Conservation (phyloP, 35 echinoderm and acorn worm genomes). For the Patiria miniata region DNA sequence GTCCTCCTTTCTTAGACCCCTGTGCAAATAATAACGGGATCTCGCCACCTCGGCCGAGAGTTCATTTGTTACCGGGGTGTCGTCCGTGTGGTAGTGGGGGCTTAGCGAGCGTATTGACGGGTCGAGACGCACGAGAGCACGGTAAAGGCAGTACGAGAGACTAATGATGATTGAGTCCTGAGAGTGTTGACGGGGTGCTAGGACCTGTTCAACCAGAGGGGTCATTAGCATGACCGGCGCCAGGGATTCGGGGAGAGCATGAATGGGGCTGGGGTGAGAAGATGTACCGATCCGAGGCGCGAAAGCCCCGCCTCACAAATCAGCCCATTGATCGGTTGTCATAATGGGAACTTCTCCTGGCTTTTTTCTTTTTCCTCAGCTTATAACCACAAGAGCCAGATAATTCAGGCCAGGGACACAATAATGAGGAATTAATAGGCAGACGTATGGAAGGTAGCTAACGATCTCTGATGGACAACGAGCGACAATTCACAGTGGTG, state of each 20-base stretch:
- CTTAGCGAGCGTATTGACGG: too few species aligned
- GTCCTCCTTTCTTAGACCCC: too few species aligned
- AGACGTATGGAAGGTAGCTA: background rate
- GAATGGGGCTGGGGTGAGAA: background rate
- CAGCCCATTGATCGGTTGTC: constrained; percentile 17
- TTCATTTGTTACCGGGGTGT: too few species aligned
- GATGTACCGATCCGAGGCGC: background rate
- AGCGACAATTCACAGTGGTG: background rate
- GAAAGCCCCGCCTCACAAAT: constrained; percentile 27
- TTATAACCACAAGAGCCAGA: background rate
- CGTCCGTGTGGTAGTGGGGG: too few species aligned
- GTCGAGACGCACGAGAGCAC: too few species aligned
- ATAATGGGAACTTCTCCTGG: background rate
- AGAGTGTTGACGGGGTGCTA: background rate
- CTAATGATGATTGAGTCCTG: too few species aligned
- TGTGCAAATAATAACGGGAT: too few species aligned
- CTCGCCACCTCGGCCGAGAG: too few species aligned
- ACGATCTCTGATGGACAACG: constrained; percentile 4
- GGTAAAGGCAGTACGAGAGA: too few species aligned
- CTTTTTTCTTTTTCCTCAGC: background rate
- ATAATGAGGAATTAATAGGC: background rate
- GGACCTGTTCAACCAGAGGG: background rate
- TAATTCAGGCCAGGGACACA: background rate
- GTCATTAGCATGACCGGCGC: constrained; percentile 9
- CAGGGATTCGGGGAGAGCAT: background rate